Percentiles rank a stretch among this genome's conserved stretches.
Evolutionary conservation across 1,140 invertebrate genomes (phyloP).

Genomic region (Drosophila orosa): DNA sequence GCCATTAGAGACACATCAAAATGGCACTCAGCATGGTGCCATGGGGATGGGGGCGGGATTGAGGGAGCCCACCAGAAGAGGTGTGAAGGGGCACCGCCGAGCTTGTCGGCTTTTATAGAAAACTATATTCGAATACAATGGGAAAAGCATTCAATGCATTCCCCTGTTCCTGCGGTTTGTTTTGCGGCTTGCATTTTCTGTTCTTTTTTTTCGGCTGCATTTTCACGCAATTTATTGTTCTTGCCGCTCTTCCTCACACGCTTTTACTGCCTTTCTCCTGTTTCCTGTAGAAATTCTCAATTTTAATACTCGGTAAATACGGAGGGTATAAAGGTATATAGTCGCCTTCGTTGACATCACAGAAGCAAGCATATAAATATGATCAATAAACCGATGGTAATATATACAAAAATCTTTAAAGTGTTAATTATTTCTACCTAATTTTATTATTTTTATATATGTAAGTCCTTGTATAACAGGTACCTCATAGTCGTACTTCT

Average conservation of each 20-base stretch:
- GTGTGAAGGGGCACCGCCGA: conserved; percentile 5
- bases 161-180: conserved; percentile 54
- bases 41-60: not conserved
- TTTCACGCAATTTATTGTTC: conserved; percentile 81
- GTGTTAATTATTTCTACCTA: not conserved
- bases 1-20: conserved; percentile 82
- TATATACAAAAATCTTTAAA: too few species aligned
- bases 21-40: conserved; percentile 66
- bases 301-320: conserved; percentile 5
- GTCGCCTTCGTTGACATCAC: too few species aligned
- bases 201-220: conserved; percentile 65
- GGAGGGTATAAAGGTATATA: too few species aligned
- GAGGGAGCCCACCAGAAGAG: conserved; percentile 1
- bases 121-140: conserved; percentile 59
- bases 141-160: conserved; percentile 73
- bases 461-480: not conserved
- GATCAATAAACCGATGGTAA: not conserved
- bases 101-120: conserved; percentile 59
- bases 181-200: conserved; percentile 58
- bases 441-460: not conserved
- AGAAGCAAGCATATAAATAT: not conserved
- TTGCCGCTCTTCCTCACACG: conserved; percentile 11
- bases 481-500: not conserved
- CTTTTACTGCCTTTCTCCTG: conserved; percentile 24
- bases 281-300: conserved; percentile 30